Conservation (phyloP, 1,140 invertebrate species). For the Conopomorpha cramerella region DNA sequence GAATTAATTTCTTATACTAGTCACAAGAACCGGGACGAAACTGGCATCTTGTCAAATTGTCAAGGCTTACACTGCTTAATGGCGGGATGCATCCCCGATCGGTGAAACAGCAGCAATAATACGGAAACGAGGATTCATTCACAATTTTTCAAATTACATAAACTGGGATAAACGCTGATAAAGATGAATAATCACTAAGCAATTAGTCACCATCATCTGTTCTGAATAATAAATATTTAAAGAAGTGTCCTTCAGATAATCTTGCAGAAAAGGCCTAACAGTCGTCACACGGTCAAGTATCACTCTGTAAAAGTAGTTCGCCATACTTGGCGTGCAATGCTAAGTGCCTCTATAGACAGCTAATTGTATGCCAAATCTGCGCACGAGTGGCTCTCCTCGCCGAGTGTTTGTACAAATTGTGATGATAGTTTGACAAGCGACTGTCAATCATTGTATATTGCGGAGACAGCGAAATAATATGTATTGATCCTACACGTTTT, state of each 20-base stretch:
- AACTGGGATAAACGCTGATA: too few species aligned
- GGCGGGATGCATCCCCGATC: too few species aligned
- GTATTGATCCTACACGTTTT: conserved; percentile 13
- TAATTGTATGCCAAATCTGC: neutral
- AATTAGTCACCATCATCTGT: too few species aligned
- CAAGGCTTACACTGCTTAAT: too few species aligned
- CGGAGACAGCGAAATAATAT: conserved; percentile 46
- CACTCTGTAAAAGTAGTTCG: neutral
- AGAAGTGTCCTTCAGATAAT: neutral
- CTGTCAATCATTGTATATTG: conserved; percentile 45
- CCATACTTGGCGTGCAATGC: neutral
- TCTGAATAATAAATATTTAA: neutral
- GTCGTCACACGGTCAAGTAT: neutral
- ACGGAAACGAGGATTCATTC: too few species aligned
- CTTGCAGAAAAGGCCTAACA: neutral
- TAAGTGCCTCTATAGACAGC: neutral
- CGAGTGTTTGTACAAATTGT: conserved; percentile 33
- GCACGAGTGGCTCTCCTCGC: conserved; percentile 7
- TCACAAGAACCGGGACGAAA: too few species aligned
- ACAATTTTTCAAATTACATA: too few species aligned
- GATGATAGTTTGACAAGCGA: conserved; percentile 23
- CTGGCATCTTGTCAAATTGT: too few species aligned
- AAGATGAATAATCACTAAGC: too few species aligned
- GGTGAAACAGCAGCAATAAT: too few species aligned
- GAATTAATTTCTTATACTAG: too few species aligned